A percentile compares a stretch with the other conserved stretches of the same genome.
Evolutionary conservation across 1,140 invertebrate genomes (phyloP).

Genomic region (Drosophila dunni): DNA sequence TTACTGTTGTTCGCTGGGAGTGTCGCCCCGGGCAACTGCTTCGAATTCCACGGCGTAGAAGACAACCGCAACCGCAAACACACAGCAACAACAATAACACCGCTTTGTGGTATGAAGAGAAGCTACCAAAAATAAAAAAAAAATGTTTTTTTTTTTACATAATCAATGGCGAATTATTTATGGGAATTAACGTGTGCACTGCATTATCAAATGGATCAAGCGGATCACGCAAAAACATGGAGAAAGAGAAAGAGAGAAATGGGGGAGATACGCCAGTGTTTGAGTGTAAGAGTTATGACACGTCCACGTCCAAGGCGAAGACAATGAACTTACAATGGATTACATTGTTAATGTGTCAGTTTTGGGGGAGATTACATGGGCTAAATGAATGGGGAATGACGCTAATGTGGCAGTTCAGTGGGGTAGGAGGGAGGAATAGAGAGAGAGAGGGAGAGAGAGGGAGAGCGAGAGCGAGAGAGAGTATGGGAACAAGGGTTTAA

Average conservation of each 20-base stretch:
- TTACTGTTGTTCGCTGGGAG: constrained; percentile 49
- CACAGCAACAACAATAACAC: constrained; percentile 1
- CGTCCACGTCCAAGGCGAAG: background rate
- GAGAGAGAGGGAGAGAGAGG: background rate
- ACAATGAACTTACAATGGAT: constrained; percentile 27
- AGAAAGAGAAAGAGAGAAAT: background rate
- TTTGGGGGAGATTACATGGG: constrained; percentile 18
- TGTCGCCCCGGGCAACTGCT: constrained; percentile 68
- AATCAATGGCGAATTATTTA: constrained; percentile 70
- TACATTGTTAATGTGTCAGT: constrained; percentile 12
- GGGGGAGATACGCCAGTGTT: background rate
- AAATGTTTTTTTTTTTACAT: constrained; percentile 51
- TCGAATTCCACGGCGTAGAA: constrained; percentile 69
- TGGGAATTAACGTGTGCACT: constrained; percentile 64
- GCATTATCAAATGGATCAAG: constrained; percentile 66
- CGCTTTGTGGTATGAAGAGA: constrained; percentile 10
- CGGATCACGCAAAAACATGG: constrained; percentile 5
- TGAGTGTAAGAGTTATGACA: background rate
- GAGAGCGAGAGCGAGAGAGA: too few relatives aligned
- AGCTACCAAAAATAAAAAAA: constrained; percentile 26
- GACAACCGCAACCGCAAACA: constrained; percentile 33
- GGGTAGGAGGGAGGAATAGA: background rate
- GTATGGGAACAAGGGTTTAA: background rate
- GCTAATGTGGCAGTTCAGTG: constrained; percentile 1
- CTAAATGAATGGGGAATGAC: background rate